Evolutionary conservation across 2,888 invertebrate species (phyloP).

Genomic region (Torymus tubicola): DNA sequence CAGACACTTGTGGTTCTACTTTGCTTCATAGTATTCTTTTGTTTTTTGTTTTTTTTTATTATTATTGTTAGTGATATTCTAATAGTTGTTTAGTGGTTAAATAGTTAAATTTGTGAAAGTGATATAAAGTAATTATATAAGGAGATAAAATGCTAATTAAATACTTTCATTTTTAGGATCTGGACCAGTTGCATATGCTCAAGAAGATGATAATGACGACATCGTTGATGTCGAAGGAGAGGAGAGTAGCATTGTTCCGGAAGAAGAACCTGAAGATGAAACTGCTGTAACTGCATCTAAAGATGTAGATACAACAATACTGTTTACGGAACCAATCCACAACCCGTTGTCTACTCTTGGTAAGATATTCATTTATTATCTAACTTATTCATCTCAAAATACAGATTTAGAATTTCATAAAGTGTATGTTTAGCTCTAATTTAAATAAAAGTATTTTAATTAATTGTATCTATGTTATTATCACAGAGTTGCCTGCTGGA

Average conservation of each 20-base stretch:
- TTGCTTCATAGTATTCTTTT: no score
- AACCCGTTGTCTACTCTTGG: conserved; percentile 69
- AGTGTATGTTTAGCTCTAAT: background rate
- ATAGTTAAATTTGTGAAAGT: no score
- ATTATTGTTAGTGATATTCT: no score
- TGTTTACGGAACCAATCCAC: conserved; percentile 88
- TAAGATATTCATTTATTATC: conserved; percentile 55
- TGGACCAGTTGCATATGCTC: conserved; percentile 80
- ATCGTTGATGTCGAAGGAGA: conserved; percentile 81
- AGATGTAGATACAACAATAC: conserved; percentile 92
- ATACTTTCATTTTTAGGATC: conserved; percentile 69
- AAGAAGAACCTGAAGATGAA: conserved; percentile 79
- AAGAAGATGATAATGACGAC: conserved; percentile 79
- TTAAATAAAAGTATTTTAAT: conserved; percentile 29
- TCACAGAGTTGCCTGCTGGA: conserved; percentile 92
- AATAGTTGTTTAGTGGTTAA: no score
- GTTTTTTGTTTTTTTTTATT: no score
- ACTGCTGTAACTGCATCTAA: conserved; percentile 87
- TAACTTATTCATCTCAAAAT: conserved; percentile 24
- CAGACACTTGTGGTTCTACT: background rate
- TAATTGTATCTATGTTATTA: conserved; percentile 57
- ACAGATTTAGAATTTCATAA: conserved; percentile 29
- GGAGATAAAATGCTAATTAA: background rate
- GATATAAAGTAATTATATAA: no score
- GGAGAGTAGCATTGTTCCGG: conserved; percentile 76